Conservation (phyloP, 2,797 vertebrate genomes). For the Poecilia gillii region DNA sequence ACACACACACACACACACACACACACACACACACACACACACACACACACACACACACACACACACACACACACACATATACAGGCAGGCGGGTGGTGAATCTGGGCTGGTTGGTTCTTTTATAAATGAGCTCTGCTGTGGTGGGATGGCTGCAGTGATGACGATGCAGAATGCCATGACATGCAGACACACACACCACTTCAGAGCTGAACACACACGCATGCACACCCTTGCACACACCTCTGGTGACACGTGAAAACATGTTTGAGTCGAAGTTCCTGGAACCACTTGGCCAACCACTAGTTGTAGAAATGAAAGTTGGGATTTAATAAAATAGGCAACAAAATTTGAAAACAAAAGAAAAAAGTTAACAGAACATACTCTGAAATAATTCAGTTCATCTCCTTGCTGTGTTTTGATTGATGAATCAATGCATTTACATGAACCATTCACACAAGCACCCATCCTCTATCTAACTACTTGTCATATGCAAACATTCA, state of each 20-base stretch:
- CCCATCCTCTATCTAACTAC: neutral
- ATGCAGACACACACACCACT: constrained; percentile 10
- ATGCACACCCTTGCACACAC: neutral
- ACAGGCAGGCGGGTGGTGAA: constrained; percentile 20
- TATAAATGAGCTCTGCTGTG: constrained; percentile 71
- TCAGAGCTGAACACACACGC: neutral
- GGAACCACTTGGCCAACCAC: neutral
- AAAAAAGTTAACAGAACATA: neutral
- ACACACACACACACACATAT: neutral
- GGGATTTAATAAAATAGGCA: neutral
- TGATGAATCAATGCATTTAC: neutral
- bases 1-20: constrained; percentile 10
- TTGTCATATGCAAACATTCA: neutral
- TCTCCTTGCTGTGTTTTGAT: neutral
- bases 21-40: constrained; percentile 21
- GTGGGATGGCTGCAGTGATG: constrained; percentile 68
- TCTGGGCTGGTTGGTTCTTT: constrained; percentile 62
- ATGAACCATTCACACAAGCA: neutral
- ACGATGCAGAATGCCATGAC: constrained; percentile 60
- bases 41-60: constrained; percentile 18
- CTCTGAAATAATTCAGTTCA: neutral
- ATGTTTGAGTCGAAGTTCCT: neutral
- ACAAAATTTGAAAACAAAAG: neutral
- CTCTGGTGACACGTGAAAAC: neutral
- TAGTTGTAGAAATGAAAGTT: neutral